Percentiles rank a stretch among this genome's conserved stretches.
Evolutionary conservation across 2,888 invertebrate species (phyloP).

Genomic region (Eilema depressum): DNA sequence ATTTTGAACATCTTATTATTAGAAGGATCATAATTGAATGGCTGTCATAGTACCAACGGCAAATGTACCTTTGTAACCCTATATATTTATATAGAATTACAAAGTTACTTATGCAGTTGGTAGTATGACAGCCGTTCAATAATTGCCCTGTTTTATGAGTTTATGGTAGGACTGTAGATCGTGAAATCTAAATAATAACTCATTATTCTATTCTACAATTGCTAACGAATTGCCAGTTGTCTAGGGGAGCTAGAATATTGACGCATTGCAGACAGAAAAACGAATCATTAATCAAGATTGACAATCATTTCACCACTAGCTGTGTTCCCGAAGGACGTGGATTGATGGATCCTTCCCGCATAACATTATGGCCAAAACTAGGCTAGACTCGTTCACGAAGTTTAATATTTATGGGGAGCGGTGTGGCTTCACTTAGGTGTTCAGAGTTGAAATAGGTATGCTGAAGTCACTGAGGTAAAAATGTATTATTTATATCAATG

Average conservation of each 20-base stretch:
- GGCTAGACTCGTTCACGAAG: constrained; percentile 9
- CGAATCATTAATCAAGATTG: constrained; percentile 18
- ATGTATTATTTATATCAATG: too few relatives aligned
- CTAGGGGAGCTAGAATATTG: constrained; percentile 4
- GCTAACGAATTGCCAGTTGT: too few relatives aligned
- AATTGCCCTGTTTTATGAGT: too few relatives aligned
- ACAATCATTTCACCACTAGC: constrained; percentile 10
- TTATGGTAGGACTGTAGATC: too few relatives aligned
- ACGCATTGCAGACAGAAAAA: constrained; percentile 17
- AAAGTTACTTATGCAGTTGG: too few relatives aligned
- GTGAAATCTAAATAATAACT: background rate
- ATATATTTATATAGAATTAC: too few relatives aligned
- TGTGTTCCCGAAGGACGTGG: constrained; percentile 6
- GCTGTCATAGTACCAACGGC: too few relatives aligned
- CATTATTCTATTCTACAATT: too few relatives aligned
- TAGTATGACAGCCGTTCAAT: too few relatives aligned
- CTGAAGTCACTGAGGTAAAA: too few relatives aligned
- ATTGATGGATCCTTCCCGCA: constrained; percentile 13
- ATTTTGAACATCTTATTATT: background rate
- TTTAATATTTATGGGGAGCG: constrained; percentile 23
- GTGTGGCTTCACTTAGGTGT: background rate
- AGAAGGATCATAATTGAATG: too few relatives aligned
- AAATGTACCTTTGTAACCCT: too few relatives aligned
- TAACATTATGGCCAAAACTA: constrained; percentile 12
- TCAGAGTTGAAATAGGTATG: background rate